Evolutionary conservation across 2,797 vertebrate species (phyloP).

Genomic region (Cercopithecus neglectus): DNA sequence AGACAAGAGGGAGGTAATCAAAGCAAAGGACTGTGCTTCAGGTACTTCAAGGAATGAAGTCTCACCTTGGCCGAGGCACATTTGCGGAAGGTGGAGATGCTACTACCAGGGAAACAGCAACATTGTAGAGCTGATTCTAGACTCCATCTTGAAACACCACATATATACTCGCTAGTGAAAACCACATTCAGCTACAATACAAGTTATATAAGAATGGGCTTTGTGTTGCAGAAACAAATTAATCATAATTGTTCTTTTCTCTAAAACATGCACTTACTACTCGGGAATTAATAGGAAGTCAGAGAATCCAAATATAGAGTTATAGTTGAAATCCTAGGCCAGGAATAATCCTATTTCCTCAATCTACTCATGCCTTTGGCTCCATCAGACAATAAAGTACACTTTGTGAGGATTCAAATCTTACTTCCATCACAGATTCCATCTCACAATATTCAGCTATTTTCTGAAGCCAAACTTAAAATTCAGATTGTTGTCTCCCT

Average conservation of each 20-base stretch:
- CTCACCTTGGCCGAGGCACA: not conserved
- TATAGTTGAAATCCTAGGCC: not conserved
- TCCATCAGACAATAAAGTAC: not conserved
- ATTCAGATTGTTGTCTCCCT: not conserved
- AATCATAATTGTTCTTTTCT: not conserved
- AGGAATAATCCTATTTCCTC: not conserved
- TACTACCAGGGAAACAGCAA: not conserved
- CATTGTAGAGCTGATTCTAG: not conserved
- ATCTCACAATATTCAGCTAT: not conserved
- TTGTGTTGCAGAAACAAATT: not conserved
- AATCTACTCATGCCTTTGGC: not conserved
- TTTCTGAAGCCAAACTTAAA: constrained; percentile 1
- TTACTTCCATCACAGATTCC: not conserved
- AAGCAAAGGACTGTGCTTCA: not conserved
- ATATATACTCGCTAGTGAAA: not conserved
- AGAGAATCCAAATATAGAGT: not conserved
- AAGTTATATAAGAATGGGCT: not conserved
- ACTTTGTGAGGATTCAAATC: not conserved
- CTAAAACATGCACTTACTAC: not conserved
- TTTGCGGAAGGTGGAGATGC: not conserved
- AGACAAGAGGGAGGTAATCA: not conserved
- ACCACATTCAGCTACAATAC: not conserved
- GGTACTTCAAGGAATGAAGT: not conserved
- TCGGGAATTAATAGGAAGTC: not conserved
- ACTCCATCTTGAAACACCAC: not conserved